Evolutionary conservation across 2,888 invertebrate species (phyloP).

Genomic region (Blastobasis lacticolella): DNA sequence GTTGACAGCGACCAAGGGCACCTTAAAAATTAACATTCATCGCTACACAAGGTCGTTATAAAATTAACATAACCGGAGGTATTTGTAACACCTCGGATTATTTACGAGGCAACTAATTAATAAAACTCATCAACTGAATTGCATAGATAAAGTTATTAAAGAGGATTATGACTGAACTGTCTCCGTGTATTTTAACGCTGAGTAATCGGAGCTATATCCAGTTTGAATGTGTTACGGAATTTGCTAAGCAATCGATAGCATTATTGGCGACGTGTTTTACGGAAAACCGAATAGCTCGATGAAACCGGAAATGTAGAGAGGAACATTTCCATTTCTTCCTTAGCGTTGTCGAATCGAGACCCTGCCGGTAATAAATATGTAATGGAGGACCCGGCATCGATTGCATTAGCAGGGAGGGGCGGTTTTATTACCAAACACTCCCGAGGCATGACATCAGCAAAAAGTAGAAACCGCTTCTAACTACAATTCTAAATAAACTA

Average conservation of each 20-base stretch:
- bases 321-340: slow-evolving; percentile 38
- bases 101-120: slow-evolving; percentile 5
- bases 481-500: background rate
- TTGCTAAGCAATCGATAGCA: too few relatives aligned
- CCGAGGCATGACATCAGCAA: slow-evolving; percentile 48
- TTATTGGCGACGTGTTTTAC: too few relatives aligned
- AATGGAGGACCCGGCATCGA: slow-evolving; percentile 54
- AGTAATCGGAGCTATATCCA: slow-evolving; percentile 5
- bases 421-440: slow-evolving; percentile 36
- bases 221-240: background rate
- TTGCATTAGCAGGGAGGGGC: slow-evolving; percentile 42
- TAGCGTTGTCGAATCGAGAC: slow-evolving; percentile 25
- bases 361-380: slow-evolving; percentile 56
- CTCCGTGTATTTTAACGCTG: slow-evolving; percentile 1
- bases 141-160: slow-evolving; percentile 6
- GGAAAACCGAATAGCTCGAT: slow-evolving; percentile 7
- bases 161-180: slow-evolving; percentile 8
- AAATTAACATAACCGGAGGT: slow-evolving; percentile 27
- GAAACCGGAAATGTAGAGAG: slow-evolving; percentile 22
- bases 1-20: too few relatives aligned
- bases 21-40: slow-evolving; percentile 16
- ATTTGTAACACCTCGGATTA: slow-evolving; percentile 15
- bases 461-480: slow-evolving; percentile 2
- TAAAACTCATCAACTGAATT: slow-evolving; percentile 8
- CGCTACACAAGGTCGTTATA: slow-evolving; percentile 16